Percentiles rank a stretch among this genome's conserved stretches.
Evolutionary conservation across 2,797 vertebrate species (phyloP).

Genomic region (Salmo trutta): DNA sequence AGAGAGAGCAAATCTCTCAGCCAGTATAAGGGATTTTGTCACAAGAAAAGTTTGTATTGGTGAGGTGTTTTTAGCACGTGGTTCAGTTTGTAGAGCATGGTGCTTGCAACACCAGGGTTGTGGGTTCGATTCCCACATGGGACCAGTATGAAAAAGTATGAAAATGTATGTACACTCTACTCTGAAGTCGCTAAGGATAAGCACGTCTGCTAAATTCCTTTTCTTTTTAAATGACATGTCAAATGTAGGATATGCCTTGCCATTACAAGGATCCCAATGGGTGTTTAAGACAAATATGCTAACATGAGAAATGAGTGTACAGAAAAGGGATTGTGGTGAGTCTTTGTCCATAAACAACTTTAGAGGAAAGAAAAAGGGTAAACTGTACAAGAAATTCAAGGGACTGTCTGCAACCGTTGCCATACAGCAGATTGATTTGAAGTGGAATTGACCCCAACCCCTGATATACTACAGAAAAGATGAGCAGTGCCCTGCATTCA

Average conservation of each 20-base stretch:
- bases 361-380: background rate
- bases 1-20: background rate
- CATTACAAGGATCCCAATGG: background rate
- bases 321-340: background rate
- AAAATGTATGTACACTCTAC: too few relatives aligned
- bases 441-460: background rate
- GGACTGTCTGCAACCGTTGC: background rate
- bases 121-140: too few relatives aligned
- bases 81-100: too few relatives aligned
- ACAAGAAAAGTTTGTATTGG: background rate
- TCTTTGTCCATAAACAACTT: background rate
- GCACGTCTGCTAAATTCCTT: too few relatives aligned
- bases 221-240: too few relatives aligned
- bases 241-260: too few relatives aligned
- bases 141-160: too few relatives aligned
- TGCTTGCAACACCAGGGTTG: too few relatives aligned
- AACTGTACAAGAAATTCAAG: background rate
- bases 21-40: background rate
- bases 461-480: background rate
- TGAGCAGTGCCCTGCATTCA: constrained; percentile 33
- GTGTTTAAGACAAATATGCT: background rate
- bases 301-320: background rate
- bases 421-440: background rate
- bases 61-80: background rate
- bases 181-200: too few relatives aligned